Evolutionary conservation across 1,140 invertebrate species (phyloP).

Genomic region (Anastrepha obliqua): DNA sequence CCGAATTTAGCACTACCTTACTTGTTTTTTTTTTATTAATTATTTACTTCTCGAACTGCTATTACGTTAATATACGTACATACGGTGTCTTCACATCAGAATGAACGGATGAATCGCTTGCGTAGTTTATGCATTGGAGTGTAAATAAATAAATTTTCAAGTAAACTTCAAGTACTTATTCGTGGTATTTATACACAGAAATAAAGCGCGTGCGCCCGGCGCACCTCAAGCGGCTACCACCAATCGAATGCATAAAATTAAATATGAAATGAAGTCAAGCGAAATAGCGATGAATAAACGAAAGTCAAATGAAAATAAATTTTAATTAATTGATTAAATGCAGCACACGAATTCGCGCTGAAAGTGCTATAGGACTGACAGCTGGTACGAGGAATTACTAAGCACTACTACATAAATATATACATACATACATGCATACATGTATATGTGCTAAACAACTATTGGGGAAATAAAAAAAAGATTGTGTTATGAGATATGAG

Average conservation of each 20-base stretch:
- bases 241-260: slow-evolving; percentile 11
- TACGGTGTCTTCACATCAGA: no score
- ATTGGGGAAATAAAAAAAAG: no score
- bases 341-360: slow-evolving; percentile 26
- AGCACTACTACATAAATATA: background rate
- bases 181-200: background rate
- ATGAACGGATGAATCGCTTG: background rate
- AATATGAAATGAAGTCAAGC: background rate
- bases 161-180: background rate
- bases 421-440: background rate
- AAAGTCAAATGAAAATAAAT: slow-evolving; percentile 45
- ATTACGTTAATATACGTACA: no score
- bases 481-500: no score
- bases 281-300: slow-evolving; percentile 42
- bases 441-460: background rate
- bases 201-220: background rate
- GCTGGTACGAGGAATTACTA: slow-evolving; percentile 30
- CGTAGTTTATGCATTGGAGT: background rate
- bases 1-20: no score
- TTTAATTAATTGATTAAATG: slow-evolving; percentile 51
- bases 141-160: slow-evolving; percentile 26
- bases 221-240: slow-evolving; percentile 5
- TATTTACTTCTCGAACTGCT: no score
- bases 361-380: background rate
- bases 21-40: no score